Percentiles rank a stretch among this genome's conserved stretches.
phyloP scores from a whole-genome alignment of 2,797 vertebrate species.

The Odontamblyopus rebecca region DNA sequence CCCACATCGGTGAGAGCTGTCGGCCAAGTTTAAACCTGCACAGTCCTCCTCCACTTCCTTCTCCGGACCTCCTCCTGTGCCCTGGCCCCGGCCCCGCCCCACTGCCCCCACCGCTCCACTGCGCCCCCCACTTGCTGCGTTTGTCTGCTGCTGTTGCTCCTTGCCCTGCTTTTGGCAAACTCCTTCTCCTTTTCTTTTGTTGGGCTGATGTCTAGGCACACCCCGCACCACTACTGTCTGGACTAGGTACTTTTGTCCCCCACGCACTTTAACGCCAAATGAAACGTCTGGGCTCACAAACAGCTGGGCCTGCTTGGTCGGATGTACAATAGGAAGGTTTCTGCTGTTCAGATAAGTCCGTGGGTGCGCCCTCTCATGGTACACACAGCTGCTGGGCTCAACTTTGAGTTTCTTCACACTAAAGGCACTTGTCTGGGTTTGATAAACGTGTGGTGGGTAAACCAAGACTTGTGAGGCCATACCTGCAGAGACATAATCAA shows the following conservation, averaged over 20 bases:
- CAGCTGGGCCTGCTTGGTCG: slow-evolving; percentile 82
- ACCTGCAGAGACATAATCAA: slow-evolving; percentile 79
- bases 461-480: slow-evolving; percentile 99
- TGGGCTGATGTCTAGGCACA: slow-evolving; percentile 79
- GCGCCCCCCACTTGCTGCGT: slow-evolving; percentile 74
- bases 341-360: slow-evolving; percentile 93
- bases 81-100: slow-evolving; percentile 73
- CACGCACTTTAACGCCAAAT: slow-evolving; percentile 78
- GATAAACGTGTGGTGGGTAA: slow-evolving; percentile 99
- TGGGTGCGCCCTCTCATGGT: slow-evolving; percentile 93
- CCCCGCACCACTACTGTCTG: slow-evolving; percentile 90
- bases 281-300: slow-evolving; percentile 88
- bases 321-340: slow-evolving; percentile 88
- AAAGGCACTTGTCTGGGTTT: slow-evolving; percentile 99
- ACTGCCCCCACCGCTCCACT: slow-evolving; percentile 75
- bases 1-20: slow-evolving; percentile 93
- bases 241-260: slow-evolving; percentile 85
- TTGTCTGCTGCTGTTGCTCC: slow-evolving; percentile 71
- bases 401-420: slow-evolving; percentile 99
- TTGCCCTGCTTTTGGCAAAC: slow-evolving; percentile 64
- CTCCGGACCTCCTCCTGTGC: slow-evolving; percentile 63
- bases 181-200: slow-evolving; percentile 54
- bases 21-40: slow-evolving; percentile 82
- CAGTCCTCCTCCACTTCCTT: slow-evolving; percentile 62
- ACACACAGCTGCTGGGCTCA: slow-evolving; percentile 95